phyloP scores from a whole-genome alignment of 2,113 vertebrate genomes.

The Indicator indicator region DNA sequence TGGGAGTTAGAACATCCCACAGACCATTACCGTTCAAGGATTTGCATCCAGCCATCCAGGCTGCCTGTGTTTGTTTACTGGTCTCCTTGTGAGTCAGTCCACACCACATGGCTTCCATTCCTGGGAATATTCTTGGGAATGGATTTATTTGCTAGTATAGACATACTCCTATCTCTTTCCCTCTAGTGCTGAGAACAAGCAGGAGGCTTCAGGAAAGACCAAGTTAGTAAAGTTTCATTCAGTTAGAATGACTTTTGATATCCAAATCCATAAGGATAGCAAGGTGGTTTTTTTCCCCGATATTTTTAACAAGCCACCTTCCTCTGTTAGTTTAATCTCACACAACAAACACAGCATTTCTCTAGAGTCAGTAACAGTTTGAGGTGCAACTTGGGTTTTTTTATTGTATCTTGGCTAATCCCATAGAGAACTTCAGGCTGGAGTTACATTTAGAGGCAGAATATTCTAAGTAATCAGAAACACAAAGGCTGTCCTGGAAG shows the following conservation, averaged over 20 bases:
- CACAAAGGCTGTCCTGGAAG: not conserved
- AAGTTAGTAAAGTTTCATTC: not conserved
- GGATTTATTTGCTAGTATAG: not conserved
- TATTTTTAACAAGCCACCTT: not conserved
- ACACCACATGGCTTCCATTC: not conserved
- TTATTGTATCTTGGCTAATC: not conserved
- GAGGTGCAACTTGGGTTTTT: not conserved
- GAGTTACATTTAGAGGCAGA: not conserved
- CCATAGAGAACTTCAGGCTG: not conserved
- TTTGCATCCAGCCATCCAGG: constrained; percentile 27
- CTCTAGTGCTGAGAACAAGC: not conserved
- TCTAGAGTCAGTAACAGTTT: not conserved
- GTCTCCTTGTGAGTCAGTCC: not conserved
- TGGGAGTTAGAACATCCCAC: not conserved
- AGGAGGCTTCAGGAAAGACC: not conserved
- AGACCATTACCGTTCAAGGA: not conserved
- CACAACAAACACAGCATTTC: not conserved
- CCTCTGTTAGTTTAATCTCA: not conserved
- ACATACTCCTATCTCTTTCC: not conserved
- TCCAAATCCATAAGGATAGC: not conserved
- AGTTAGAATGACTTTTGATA: not conserved
- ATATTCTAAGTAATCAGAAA: not conserved
- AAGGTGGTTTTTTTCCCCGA: fast-evolving
- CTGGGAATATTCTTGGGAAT: not conserved
- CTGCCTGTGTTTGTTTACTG: not conserved